These are phyloP conservation scores for Coelopa frigida DNA, from an alignment of 1,140 invertebrate species.

Conservation along the genomic window DNA sequence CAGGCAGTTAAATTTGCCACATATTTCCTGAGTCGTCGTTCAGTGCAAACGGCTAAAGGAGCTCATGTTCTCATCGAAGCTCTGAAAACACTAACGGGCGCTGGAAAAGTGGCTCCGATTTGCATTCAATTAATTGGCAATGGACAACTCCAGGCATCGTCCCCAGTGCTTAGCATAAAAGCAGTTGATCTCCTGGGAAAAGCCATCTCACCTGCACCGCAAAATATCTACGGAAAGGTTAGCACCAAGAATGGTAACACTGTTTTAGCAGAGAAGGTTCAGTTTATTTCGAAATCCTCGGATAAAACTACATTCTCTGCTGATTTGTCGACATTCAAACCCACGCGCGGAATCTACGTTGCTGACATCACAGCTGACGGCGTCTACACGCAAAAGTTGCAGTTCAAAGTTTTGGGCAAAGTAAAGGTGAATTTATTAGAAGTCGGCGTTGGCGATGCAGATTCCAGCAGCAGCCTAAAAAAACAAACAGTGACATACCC, in stretches of 20 bases:
- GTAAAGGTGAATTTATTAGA: conserved; percentile 72
- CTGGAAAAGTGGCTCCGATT: conserved; percentile 52
- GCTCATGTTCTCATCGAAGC: conserved; percentile 72
- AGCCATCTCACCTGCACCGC: conserved; percentile 47
- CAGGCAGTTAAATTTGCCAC: conserved; percentile 86
- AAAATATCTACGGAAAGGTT: conserved; percentile 29
- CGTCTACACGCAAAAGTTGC: conserved; percentile 57
- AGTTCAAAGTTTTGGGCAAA: conserved; percentile 64
- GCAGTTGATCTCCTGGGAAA: conserved; percentile 82
- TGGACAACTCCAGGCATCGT: conserved; percentile 61
- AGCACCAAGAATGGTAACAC: conserved; percentile 29
- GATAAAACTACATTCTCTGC: conserved; percentile 67
- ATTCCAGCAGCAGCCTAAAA: conserved; percentile 74
- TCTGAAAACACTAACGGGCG: conserved; percentile 49
- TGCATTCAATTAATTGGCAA: conserved; percentile 70
- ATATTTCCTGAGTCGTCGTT: conserved; percentile 84
- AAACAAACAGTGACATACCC: conserved; percentile 67
- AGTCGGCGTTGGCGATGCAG: conserved; percentile 83
- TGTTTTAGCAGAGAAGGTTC: conserved; percentile 31
- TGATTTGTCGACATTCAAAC: conserved; percentile 72
- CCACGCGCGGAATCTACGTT: conserved; percentile 76
- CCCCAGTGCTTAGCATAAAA: conserved; percentile 65
- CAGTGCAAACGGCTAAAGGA: conserved; percentile 79
- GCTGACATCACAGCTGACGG: conserved; percentile 65
- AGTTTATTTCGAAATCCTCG: conserved; percentile 32